A percentile compares a stretch with the other conserved stretches of the same genome.
These are phyloP conservation scores for Oscheius sp. DNA, from an alignment of 2,888 invertebrate genomes.

Conservation along the genomic window DNA sequence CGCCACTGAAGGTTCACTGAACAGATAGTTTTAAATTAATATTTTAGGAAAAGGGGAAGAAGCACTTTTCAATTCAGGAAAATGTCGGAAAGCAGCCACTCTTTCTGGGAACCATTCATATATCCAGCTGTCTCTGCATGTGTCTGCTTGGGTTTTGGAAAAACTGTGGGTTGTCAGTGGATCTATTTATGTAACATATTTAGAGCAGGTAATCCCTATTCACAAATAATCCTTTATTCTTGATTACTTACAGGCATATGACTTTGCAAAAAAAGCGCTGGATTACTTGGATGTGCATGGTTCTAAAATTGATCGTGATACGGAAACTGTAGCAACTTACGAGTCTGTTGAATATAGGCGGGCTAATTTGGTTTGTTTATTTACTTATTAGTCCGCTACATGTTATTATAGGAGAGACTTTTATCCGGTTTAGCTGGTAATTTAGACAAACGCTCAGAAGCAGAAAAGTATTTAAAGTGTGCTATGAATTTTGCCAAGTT, in stretches of 20 bases:
- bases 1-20: neutral
- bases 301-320: neutral
- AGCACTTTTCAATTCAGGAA: conserved; percentile 7
- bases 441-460: neutral
- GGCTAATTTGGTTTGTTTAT: conserved; percentile 25
- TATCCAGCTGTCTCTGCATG: conserved; percentile 28
- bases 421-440: conserved; percentile 17
- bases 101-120: neutral
- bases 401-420: conserved; percentile 6
- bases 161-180: conserved; percentile 4
- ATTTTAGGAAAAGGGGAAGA: neutral
- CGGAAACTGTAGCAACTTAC: conserved; percentile 1
- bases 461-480: conserved; percentile 8
- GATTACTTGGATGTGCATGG: neutral
- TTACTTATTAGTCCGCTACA: neutral
- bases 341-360: neutral
- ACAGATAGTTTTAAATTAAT: neutral
- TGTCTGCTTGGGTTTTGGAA: conserved; percentile 32
- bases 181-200: neutral
- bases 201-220: neutral
- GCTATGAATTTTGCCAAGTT: conserved; percentile 12
- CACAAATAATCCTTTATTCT: neutral
- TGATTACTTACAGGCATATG: conserved; percentile 16
- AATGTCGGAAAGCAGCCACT: conserved; percentile 2
- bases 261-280: neutral